Percentiles rank a stretch among this genome's conserved stretches.
Evolutionary conservation across 1,140 invertebrate genomes (phyloP).

Genomic region (Orchestia grillus): DNA sequence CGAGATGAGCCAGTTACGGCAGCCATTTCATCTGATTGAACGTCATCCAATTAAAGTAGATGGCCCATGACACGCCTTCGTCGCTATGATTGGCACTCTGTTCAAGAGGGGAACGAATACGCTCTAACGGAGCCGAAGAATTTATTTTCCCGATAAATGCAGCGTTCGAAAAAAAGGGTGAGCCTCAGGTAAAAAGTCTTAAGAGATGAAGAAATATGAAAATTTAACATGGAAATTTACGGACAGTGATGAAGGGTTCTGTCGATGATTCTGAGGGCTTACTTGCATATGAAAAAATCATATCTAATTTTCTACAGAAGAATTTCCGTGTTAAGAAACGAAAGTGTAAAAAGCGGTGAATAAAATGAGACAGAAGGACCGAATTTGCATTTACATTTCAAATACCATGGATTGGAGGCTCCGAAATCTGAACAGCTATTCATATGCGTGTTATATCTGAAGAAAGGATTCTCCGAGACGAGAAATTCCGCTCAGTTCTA

Average conservation of each 20-base stretch:
- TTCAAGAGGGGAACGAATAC: not conserved
- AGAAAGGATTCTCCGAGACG: too few species aligned
- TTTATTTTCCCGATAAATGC: not conserved
- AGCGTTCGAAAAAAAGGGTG: not conserved
- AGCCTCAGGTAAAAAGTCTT: not conserved
- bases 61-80: conserved; percentile 14
- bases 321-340: not conserved
- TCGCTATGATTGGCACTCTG: not conserved
- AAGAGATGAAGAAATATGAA: not conserved
- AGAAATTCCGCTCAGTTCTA: too few species aligned
- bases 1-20: not conserved
- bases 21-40: conserved; percentile 33
- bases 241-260: not conserved
- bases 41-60: conserved; percentile 50
- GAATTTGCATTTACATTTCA: too few species aligned
- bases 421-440: too few species aligned
- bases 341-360: not conserved
- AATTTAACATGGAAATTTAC: not conserved
- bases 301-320: not conserved
- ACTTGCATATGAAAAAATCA: not conserved
- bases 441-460: too few species aligned
- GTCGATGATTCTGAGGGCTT: not conserved
- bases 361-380: too few species aligned
- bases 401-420: too few species aligned
- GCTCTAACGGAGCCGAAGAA: not conserved